A percentile compares a stretch with the other conserved stretches of the same genome.
Evolutionary conservation across 2,888 invertebrate species (phyloP).

Genomic region (Hirtodrosophila cameraria): DNA sequence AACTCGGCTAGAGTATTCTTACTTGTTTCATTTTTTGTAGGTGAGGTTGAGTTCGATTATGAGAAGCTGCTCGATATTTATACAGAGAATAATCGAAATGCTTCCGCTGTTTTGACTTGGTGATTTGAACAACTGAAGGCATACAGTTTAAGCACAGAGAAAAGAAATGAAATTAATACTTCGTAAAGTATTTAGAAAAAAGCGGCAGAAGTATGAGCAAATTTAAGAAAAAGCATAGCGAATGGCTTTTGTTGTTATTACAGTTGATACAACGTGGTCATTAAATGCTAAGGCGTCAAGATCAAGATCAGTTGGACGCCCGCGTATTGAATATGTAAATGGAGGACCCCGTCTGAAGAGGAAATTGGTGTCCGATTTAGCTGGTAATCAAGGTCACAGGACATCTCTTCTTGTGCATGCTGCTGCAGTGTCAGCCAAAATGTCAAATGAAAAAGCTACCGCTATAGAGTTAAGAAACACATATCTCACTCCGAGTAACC

Average conservation of each 20-base stretch:
- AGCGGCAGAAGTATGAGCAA: background rate
- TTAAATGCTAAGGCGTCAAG: background rate
- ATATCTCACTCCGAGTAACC: background rate
- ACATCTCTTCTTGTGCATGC: constrained; percentile 10
- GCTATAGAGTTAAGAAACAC: background rate
- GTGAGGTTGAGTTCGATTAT: constrained; percentile 8
- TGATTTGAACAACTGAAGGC: background rate
- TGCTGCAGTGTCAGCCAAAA: background rate
- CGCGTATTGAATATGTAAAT: too few relatives aligned
- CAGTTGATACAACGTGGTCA: background rate
- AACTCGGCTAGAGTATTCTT: too few relatives aligned
- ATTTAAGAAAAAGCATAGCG: constrained; percentile 2
- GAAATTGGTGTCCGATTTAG: constrained; percentile 7
- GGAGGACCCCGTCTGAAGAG: too few relatives aligned
- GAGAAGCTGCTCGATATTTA: constrained; percentile 2
- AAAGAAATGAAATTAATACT: background rate
- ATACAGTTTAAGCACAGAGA: background rate
- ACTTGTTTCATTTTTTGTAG: too few relatives aligned
- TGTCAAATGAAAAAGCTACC: background rate
- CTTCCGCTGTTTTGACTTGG: background rate
- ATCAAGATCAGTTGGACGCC: too few relatives aligned
- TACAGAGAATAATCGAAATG: constrained; percentile 3
- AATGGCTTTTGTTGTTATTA: constrained; percentile 6
- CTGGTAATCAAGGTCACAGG: constrained; percentile 4
- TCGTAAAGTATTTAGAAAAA: background rate